Evolutionary conservation across 2,888 invertebrate species (phyloP), one percentile per base, ranked within the genome.

Genomic region (Melinaea marsaeus): DNA sequence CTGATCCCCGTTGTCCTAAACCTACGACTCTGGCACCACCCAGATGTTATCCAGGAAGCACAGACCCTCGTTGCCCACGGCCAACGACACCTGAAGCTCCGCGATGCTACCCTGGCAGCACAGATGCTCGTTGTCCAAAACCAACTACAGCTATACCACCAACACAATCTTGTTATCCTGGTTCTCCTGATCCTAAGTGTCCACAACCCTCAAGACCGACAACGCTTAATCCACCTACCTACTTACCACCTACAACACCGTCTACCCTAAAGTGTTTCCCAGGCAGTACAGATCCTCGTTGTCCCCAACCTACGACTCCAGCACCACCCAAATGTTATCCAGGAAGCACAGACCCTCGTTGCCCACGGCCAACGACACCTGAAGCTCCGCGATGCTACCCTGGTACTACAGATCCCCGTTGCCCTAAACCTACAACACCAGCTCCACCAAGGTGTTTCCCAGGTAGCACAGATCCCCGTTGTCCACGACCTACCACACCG

Each of bases 31-130:
- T 80, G 62, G 71, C 73, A 70, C 74, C 80, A 74, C 80, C 74
- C 7, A 66, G 56, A 2, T 79, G 80, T 48, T 79, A 65, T 64
- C 86, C 85, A 9, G 85, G 85, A 37, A 79, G 77, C 6, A 72
- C 69, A 4, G 85, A 86, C 71, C 79, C 81, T 0, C 72, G 79
- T 45, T 86, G 85, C 64, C 82, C 81, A 0, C 69, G 66, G 37
- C 73, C 76, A 2, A 72, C 76, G 2, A 74, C 77, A 4, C 72
- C 74, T 4, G 68, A 62, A 3, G 65, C 72, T 4, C 74, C 73
- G 0, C 58, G 48, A 0, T 80, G 81, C 55, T 80, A 67, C 68
- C 86, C 86, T 4, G 86, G 86, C 33, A 80, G 78, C 4, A 73
- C 69, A 6, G 85, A 86, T 69, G 67, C 68, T 2, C 71, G 76